Evolutionary conservation across 2,888 invertebrate species (phyloP).

Genomic region (Chaitophorus viminalis): DNA sequence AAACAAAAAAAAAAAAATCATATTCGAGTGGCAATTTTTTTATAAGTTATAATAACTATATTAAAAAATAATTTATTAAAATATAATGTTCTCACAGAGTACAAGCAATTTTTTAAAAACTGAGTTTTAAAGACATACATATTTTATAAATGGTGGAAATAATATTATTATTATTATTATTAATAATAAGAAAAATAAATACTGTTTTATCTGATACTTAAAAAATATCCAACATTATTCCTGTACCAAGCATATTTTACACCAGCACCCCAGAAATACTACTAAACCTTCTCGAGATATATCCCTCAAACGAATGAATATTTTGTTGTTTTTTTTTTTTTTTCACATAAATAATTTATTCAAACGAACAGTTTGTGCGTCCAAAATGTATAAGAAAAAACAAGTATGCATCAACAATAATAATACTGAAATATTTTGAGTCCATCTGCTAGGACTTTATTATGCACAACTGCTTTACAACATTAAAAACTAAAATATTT

Average conservation of each 20-base stretch:
- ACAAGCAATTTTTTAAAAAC: neutral
- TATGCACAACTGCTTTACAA: neutral
- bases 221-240: neutral
- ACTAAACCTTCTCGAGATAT: too few relatives aligned
- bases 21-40: too few relatives aligned
- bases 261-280: too few relatives aligned
- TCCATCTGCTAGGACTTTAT: neutral
- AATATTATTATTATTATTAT: too few relatives aligned
- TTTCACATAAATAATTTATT: neutral
- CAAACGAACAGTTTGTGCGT: neutral
- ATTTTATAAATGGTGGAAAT: too few relatives aligned
- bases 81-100: neutral
- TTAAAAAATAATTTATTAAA: too few relatives aligned
- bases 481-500: conserved; percentile 2
- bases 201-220: too few relatives aligned
- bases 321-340: neutral
- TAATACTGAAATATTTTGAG: neutral
- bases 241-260: neutral
- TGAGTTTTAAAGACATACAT: neutral
- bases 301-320: neutral
- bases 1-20: too few relatives aligned
- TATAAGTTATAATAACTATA: too few relatives aligned
- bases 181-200: too few relatives aligned
- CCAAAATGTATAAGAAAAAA: neutral
- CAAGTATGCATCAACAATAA: neutral